Conservation (phyloP, 2,888 invertebrate species). For the Coenonympha glycerion region DNA sequence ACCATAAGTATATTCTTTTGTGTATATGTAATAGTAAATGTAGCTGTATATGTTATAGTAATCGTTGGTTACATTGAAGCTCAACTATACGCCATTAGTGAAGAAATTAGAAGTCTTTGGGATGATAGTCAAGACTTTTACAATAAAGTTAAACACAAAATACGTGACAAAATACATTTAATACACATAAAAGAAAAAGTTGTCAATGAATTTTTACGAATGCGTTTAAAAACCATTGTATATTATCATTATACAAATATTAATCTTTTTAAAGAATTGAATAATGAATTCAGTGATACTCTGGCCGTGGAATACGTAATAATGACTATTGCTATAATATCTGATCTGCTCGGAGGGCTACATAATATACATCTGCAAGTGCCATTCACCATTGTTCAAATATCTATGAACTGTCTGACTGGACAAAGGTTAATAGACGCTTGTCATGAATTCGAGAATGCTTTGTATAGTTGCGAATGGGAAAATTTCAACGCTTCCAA, state of each 20-base stretch:
- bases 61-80: constrained; percentile 47
- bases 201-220: constrained; percentile 36
- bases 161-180: background rate
- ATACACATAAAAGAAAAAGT: constrained; percentile 20
- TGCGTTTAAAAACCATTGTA: constrained; percentile 35
- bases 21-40: constrained; percentile 37
- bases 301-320: constrained; percentile 43
- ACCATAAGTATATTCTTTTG: constrained; percentile 31
- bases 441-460: constrained; percentile 38
- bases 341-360: constrained; percentile 49
- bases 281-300: constrained; percentile 38
- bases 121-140: constrained; percentile 34
- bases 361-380: constrained; percentile 47
- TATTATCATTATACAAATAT: constrained; percentile 39
- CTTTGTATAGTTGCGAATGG: constrained; percentile 42
- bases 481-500: constrained; percentile 17
- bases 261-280: constrained; percentile 34
- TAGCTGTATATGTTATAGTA: constrained; percentile 42
- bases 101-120: constrained; percentile 44
- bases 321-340: constrained; percentile 40
- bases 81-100: constrained; percentile 44
- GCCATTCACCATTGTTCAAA: constrained; percentile 42
- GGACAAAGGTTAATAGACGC: constrained; percentile 54
- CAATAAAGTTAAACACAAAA: constrained; percentile 3
- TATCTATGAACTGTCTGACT: constrained; percentile 48